Percentiles rank a stretch among this genome's conserved stretches.
These are phyloP conservation scores for Noctua comes DNA, from an alignment of 2,888 invertebrate genomes.

Conservation along the genomic window DNA sequence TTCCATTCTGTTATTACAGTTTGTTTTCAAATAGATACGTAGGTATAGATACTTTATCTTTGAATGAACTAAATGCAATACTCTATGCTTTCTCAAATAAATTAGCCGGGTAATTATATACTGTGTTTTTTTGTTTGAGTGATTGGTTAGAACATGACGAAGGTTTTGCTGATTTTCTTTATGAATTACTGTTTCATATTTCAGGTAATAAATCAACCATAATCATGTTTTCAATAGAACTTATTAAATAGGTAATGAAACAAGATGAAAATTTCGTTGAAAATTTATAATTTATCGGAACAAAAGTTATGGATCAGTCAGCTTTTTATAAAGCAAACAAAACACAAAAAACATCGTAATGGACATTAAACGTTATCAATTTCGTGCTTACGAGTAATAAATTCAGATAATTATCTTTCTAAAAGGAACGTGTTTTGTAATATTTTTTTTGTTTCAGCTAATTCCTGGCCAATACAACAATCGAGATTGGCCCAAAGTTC, in stretches of 20 bases:
- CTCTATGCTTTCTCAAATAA: conserved; percentile 12
- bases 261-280: too few relatives aligned
- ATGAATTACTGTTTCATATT: conserved; percentile 24
- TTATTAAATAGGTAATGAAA: too few relatives aligned
- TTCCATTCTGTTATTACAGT: conserved; percentile 1
- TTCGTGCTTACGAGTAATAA: neutral
- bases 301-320: neutral
- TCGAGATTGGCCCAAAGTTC: neutral
- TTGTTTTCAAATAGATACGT: conserved; percentile 14
- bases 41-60: neutral
- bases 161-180: conserved; percentile 19
- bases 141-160: conserved; percentile 36
- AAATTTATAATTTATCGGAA: too few relatives aligned
- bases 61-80: conserved; percentile 14
- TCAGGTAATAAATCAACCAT: conserved; percentile 42
- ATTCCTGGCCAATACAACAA: conserved; percentile 30
- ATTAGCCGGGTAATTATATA: neutral
- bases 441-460: conserved; percentile 41
- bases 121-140: conserved; percentile 6
- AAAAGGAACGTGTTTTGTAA: neutral
- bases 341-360: neutral
- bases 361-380: neutral
- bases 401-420: neutral
- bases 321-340: neutral
- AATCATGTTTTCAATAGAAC: neutral